Conservation (phyloP, 2,888 invertebrate species). For the Dasysyrphus tricinctus region DNA sequence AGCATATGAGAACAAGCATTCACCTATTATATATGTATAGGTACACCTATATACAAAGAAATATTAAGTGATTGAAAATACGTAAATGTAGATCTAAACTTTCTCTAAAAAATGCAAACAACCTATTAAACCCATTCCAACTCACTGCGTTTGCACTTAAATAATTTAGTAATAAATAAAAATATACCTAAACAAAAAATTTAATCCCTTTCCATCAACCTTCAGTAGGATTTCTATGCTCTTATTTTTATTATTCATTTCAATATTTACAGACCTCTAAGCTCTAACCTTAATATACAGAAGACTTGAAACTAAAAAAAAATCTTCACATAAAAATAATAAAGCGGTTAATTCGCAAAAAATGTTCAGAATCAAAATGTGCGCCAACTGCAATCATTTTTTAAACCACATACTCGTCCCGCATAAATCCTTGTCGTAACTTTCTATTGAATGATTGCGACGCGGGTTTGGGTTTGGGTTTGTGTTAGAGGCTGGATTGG, state of each 20-base stretch:
- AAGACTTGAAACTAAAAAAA: not conserved
- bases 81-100: not conserved
- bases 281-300: slow-evolving; percentile 33
- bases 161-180: slow-evolving; percentile 15
- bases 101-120: not conserved
- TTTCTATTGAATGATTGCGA: slow-evolving; percentile 61
- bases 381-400: slow-evolving; percentile 63
- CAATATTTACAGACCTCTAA: slow-evolving; percentile 6
- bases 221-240: not conserved
- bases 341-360: slow-evolving; percentile 35
- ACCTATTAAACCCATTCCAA: not conserved
- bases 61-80: not conserved
- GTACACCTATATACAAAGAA: too few relatives aligned
- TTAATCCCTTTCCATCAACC: not conserved
- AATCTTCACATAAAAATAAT: slow-evolving; percentile 9
- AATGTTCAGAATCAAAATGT: slow-evolving; percentile 10
- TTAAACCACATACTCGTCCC: slow-evolving; percentile 43
- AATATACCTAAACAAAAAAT: not conserved
- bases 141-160: slow-evolving; percentile 24
- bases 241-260: slow-evolving; percentile 25
- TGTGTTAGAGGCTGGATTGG: not conserved
- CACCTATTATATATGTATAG: too few relatives aligned
- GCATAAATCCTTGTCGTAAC: slow-evolving; percentile 57
- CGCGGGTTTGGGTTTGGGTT: slow-evolving; percentile 4
- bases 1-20: too few relatives aligned